phyloP scores from a whole-genome alignment of 1,140 invertebrate species.

The Lepidurus couesii region DNA sequence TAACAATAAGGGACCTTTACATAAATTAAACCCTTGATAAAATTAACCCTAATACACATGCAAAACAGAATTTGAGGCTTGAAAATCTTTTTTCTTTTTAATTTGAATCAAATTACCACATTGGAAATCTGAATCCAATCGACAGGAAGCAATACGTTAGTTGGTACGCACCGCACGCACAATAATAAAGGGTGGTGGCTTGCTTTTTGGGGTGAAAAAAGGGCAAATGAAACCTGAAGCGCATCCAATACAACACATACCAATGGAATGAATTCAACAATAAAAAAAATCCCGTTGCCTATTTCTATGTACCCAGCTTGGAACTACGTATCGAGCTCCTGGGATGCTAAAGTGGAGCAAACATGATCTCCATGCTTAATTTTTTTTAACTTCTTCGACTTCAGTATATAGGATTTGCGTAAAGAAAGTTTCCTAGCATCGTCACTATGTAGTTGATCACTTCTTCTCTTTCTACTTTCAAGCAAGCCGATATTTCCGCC shows the following conservation, averaged over 20 bases:
- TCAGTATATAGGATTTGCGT: no score
- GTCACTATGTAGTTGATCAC: not conserved
- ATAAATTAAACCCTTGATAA: not conserved
- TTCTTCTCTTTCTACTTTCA: not conserved
- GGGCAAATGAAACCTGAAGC: not conserved
- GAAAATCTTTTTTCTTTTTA: no score
- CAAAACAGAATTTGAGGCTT: no score
- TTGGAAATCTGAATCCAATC: not conserved
- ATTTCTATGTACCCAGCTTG: not conserved
- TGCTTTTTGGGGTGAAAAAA: not conserved
- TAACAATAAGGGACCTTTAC: not conserved
- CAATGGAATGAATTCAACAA: not conserved
- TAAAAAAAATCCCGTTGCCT: conserved; percentile 4
- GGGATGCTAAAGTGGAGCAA: conserved; percentile 3
- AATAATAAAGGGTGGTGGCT: not conserved
- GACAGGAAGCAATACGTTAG: not conserved
- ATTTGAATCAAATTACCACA: not conserved
- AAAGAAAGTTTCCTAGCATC: no score
- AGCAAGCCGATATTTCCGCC: not conserved
- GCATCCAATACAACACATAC: not conserved
- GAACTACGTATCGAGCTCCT: not conserved
- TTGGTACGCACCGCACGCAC: not conserved
- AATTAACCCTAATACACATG: no score
- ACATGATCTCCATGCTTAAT: not conserved
- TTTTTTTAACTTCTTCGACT: not conserved